phyloP scores from a whole-genome alignment of 2,888 invertebrate species.

The Norana najaformis region DNA sequence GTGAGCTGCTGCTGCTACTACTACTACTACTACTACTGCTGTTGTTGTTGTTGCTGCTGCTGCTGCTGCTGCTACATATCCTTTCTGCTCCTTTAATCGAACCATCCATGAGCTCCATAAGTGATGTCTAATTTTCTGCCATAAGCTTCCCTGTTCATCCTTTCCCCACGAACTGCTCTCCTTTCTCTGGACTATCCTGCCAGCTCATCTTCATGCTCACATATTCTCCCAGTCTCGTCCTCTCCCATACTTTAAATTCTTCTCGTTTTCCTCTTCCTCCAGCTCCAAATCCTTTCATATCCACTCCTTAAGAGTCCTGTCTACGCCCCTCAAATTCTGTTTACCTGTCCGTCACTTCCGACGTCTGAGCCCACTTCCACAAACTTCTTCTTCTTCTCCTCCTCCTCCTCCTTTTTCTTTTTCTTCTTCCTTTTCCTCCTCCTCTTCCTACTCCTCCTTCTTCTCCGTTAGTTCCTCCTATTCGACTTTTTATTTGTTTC shows the following conservation, averaged over 20 bases:
- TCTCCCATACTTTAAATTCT: background rate
- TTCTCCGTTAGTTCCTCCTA: too few species aligned
- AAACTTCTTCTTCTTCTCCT: conserved; percentile 24
- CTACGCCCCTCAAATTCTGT: too few species aligned
- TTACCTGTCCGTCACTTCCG: too few species aligned
- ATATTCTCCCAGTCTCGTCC: background rate
- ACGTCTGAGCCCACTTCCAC: too few species aligned
- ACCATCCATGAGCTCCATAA: background rate
- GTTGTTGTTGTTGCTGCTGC: too few species aligned
- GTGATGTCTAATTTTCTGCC: background rate
- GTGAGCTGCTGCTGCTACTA: background rate
- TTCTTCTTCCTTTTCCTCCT: background rate
- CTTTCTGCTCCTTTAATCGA: too few species aligned
- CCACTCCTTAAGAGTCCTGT: too few species aligned
- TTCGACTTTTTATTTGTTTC: background rate
- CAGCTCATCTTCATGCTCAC: background rate
- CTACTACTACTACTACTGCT: background rate
- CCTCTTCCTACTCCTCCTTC: background rate
- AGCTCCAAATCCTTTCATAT: background rate
- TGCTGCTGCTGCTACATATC: too few species aligned
- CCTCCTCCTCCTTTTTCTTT: conserved; percentile 43
- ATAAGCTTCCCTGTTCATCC: background rate
- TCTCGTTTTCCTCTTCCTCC: background rate
- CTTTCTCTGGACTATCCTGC: background rate
- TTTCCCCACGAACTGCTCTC: background rate